Conservation (phyloP, 2,113 vertebrate genomes). For the Eulemur macaco region DNA sequence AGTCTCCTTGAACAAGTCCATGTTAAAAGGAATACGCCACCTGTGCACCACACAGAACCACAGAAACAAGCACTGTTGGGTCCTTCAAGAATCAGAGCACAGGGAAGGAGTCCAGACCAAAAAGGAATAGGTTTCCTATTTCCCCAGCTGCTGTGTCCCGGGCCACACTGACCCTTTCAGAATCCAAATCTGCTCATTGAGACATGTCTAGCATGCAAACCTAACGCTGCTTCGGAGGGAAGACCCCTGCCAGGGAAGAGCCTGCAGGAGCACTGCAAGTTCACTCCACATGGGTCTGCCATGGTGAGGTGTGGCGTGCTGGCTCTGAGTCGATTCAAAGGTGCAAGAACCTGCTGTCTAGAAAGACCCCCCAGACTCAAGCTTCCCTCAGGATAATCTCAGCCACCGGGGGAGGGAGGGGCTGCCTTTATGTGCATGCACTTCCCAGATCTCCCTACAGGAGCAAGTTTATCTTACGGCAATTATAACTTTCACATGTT, state of each 20-base stretch:
- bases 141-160: background rate
- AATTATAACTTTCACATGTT: background rate
- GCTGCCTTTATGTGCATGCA: background rate
- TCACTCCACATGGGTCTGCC: background rate
- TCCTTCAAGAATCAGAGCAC: background rate
- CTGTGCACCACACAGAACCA: background rate
- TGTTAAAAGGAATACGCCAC: background rate
- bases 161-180: background rate
- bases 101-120: background rate
- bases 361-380: background rate
- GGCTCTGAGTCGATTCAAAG: background rate
- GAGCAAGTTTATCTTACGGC: background rate
- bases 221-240: background rate
- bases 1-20: constrained; percentile 25
- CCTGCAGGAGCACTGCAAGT: background rate
- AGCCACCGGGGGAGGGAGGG: background rate
- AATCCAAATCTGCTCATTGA: background rate
- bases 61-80: background rate
- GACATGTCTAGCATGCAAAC: background rate
- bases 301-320: background rate
- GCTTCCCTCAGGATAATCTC: background rate
- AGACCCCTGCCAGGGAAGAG: background rate
- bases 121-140: background rate
- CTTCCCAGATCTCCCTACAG: background rate
- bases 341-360: background rate